These are phyloP conservation scores for Phaethon lepturus DNA, from an alignment of 2,113 vertebrate species.

Conservation along the genomic window DNA sequence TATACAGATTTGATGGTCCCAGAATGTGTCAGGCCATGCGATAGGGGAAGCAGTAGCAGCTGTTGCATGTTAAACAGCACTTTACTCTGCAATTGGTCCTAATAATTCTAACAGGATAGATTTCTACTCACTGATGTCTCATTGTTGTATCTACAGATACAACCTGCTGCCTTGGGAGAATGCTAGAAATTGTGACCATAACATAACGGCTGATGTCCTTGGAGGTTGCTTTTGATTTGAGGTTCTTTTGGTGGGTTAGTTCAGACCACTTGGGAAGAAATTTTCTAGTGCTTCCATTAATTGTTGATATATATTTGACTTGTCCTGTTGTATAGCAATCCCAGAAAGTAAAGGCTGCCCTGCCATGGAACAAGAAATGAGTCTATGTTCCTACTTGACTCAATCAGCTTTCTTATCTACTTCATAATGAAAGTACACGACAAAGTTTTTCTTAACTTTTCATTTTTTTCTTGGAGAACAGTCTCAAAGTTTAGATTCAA, in stretches of 20 bases:
- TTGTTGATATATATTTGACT: neutral
- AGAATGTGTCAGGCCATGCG: neutral
- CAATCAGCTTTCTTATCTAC: neutral
- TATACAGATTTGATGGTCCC: neutral
- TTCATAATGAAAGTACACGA: neutral
- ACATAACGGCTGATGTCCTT: neutral
- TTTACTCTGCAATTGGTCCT: neutral
- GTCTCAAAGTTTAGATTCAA: neutral
- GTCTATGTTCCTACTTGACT: neutral
- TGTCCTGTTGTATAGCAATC: neutral
- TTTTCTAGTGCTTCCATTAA: neutral
- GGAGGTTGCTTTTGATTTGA: neutral
- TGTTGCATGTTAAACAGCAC: slow-evolving; percentile 2
- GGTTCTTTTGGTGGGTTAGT: neutral
- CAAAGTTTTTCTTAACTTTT: neutral
- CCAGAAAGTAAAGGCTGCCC: neutral
- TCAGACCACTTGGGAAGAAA: neutral
- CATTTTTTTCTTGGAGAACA: neutral
- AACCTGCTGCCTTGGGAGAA: neutral
- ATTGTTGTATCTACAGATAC: neutral
- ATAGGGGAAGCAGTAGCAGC: slow-evolving; percentile 1
- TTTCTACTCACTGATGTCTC: neutral
- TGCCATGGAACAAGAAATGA: neutral
- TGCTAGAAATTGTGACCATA: neutral
- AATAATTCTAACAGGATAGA: neutral